phyloP scores from a whole-genome alignment of 2,113 vertebrate genomes.

The Sinocyclocheilus rhinocerous region DNA sequence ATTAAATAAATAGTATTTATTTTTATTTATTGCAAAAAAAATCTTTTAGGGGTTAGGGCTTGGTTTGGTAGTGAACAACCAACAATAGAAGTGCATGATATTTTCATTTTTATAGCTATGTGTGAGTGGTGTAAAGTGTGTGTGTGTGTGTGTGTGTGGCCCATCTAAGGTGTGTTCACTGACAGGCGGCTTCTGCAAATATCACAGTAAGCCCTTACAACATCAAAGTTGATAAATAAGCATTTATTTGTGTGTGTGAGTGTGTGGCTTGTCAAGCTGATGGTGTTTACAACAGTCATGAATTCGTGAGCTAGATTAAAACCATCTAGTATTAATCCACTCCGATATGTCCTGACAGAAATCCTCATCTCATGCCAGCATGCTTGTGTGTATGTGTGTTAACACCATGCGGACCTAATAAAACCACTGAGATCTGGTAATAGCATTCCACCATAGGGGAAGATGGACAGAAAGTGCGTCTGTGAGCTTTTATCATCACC shows the following conservation, averaged over 20 bases:
- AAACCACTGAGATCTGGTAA: conserved; percentile 47
- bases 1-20: too few relatives aligned
- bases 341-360: conserved; percentile 39
- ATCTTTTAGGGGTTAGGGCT: too few relatives aligned
- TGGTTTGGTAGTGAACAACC: too few relatives aligned
- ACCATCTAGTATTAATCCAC: conserved; percentile 40
- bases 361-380: conserved; percentile 34
- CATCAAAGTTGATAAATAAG: background rate
- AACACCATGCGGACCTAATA: conserved; percentile 31
- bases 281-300: conserved; percentile 39
- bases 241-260: background rate
- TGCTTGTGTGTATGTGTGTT: conserved; percentile 38
- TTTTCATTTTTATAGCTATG: too few relatives aligned
- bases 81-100: too few relatives aligned
- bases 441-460: conserved; percentile 28
- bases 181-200: background rate
- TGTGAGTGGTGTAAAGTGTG: too few relatives aligned
- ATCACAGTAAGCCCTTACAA: conserved; percentile 3
- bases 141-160: background rate
- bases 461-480: conserved; percentile 14
- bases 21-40: too few relatives aligned
- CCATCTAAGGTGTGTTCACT: conserved; percentile 16
- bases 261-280: conserved; percentile 31
- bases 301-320: conserved; percentile 42
- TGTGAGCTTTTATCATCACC: background rate